Evolutionary conservation across 1,140 invertebrate species (phyloP).

Genomic region (Caenorhabditis tropicalis): DNA sequence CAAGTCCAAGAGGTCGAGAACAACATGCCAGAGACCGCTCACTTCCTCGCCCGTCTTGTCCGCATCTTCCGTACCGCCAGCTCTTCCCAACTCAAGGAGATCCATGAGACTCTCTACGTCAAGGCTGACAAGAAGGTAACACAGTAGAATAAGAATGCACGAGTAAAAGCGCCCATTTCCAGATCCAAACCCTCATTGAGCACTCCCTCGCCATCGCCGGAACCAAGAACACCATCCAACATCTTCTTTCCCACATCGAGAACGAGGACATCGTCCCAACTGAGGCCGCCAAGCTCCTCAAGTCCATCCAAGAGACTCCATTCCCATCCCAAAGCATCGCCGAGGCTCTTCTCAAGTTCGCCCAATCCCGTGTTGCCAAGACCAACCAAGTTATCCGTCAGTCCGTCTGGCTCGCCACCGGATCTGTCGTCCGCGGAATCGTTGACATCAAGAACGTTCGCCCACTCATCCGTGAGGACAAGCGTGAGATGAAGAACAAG

Average conservation of each 20-base stretch:
- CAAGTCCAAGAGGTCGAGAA: conserved; percentile 41
- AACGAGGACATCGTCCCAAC: conserved; percentile 53
- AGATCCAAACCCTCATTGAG: conserved; percentile 48
- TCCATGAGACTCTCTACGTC: conserved; percentile 46
- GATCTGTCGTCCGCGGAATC: conserved; percentile 58
- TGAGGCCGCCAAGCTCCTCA: conserved; percentile 59
- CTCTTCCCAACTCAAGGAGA: conserved; percentile 38
- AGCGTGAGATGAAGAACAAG: conserved; percentile 59
- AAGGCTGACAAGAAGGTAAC: conserved; percentile 49
- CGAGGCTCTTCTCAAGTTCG: conserved; percentile 57
- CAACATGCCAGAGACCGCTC: conserved; percentile 49
- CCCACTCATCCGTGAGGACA: conserved; percentile 46
- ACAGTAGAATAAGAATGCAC: conserved; percentile 32
- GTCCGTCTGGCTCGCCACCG: conserved; percentile 63
- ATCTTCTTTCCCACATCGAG: conserved; percentile 58
- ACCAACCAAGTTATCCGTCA: conserved; percentile 55
- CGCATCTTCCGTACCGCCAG: conserved; percentile 56
- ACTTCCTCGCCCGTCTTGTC: conserved; percentile 50
- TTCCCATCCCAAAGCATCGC: conserved; percentile 60
- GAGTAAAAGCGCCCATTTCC: not conserved
- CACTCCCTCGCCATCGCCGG: conserved; percentile 63
- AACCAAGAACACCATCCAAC: conserved; percentile 63
- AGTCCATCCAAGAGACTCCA: conserved; percentile 54
- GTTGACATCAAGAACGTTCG: conserved; percentile 52
- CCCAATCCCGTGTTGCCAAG: conserved; percentile 54